phyloP scores from a whole-genome alignment of 2,797 vertebrate species.

The Anguilla marmorata region DNA sequence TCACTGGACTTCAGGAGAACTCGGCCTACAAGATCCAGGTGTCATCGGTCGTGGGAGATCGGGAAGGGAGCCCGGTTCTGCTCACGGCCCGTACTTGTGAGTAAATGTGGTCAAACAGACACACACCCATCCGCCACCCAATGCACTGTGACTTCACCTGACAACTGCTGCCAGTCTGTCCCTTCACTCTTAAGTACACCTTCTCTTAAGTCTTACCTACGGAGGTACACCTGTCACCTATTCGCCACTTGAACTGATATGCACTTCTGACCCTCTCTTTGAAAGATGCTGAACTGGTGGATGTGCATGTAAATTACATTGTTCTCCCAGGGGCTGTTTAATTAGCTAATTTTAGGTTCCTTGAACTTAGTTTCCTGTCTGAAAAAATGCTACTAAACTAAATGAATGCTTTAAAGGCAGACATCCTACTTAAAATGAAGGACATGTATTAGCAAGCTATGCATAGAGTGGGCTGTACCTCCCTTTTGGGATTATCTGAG shows the following conservation, averaged over 20 bases:
- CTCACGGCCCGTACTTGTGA: slow-evolving; percentile 80
- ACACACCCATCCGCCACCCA: not conserved
- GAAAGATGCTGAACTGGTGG: not conserved
- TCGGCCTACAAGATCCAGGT: slow-evolving; percentile 80
- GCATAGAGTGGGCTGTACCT: not conserved
- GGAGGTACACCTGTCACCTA: not conserved
- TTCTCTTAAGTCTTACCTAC: not conserved
- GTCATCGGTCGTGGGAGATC: slow-evolving; percentile 64
- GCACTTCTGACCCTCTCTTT: not conserved
- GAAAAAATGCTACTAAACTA: not conserved
- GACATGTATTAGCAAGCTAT: not conserved
- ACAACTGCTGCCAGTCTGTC: not conserved
- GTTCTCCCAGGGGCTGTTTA: not conserved
- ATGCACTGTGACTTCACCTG: not conserved
- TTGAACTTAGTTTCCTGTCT: not conserved
- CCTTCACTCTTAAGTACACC: not conserved
- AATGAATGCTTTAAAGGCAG: not conserved
- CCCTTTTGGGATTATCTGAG: not conserved
- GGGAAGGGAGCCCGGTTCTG: slow-evolving; percentile 72
- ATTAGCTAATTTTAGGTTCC: not conserved
- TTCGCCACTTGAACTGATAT: not conserved
- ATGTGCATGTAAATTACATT: not conserved
- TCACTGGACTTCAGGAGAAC: slow-evolving; percentile 71
- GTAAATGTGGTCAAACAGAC: slow-evolving; percentile 47
- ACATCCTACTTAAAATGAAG: not conserved